Evolutionary conservation across 2,888 invertebrate genomes (phyloP).

Genomic region (Noctua janthina): DNA sequence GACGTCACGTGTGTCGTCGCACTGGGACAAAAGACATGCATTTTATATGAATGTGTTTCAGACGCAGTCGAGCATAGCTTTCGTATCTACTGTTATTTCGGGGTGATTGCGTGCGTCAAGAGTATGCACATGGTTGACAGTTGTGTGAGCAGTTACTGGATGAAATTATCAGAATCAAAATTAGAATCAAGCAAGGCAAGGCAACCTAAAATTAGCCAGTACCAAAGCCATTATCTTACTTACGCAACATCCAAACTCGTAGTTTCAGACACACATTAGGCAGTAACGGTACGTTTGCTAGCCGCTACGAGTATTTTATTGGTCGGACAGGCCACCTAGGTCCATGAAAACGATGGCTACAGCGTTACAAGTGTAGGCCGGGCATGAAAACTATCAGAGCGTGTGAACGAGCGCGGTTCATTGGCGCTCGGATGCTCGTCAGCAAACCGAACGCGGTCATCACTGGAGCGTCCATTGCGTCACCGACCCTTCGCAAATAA

Average conservation of each 20-base stretch:
- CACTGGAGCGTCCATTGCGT: slow-evolving; percentile 62
- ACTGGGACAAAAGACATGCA: slow-evolving; percentile 42
- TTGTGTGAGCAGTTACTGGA: background rate
- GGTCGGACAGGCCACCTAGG: slow-evolving; percentile 2
- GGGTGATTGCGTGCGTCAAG: slow-evolving; percentile 13
- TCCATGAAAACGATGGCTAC: slow-evolving; percentile 12
- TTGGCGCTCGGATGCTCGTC: slow-evolving; percentile 69
- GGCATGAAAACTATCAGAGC: slow-evolving; percentile 66
- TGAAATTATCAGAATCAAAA: slow-evolving; percentile 1
- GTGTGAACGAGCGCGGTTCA: slow-evolving; percentile 68
- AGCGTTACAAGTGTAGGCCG: slow-evolving; percentile 35
- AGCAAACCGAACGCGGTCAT: slow-evolving; percentile 64
- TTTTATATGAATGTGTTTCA: slow-evolving; percentile 52
- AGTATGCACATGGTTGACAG: background rate
- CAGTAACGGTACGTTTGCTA: slow-evolving; percentile 21
- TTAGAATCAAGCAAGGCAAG: background rate
- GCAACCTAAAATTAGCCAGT: background rate
- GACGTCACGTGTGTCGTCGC: slow-evolving; percentile 35
- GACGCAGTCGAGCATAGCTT: slow-evolving; percentile 21
- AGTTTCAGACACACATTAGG: slow-evolving; percentile 4
- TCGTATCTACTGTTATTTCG: slow-evolving; percentile 42
- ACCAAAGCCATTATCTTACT: background rate
- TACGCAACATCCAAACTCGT: background rate
- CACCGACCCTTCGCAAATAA: slow-evolving; percentile 23
- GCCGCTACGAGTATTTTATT: slow-evolving; percentile 26